Base-by-base conservation (phyloP, 2,113 vertebrate genomes). In the Leptobrachium ailaonicum region DNA sequence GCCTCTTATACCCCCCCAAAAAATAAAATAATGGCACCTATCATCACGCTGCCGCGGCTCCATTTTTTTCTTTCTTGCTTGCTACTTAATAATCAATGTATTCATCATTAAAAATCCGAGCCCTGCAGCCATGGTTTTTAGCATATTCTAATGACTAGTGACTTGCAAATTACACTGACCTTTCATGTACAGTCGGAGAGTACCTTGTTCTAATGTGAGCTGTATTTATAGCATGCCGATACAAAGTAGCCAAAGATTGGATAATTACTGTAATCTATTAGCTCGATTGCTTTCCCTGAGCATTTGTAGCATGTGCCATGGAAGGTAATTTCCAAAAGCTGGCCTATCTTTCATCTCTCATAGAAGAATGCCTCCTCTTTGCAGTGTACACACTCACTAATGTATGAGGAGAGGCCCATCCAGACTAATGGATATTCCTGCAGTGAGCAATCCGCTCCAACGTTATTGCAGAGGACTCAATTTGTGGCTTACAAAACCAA, bases 81-180 rank as follows among this genome's bases (percentile, higher is more conserved):
- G 92, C 94, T 96, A 95, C 93, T 95, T 94, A 94, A 95, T 94
- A 94, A 97, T 95, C 95, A 96, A 95, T 93, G 90, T 92, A 95
- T 93, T 94, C 94, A 95, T 95, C 95, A 96, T 96, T 96, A 95
- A 95, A 95, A 60, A 60, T 90, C 90, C 89, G 89, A 94, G 93
- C 94, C 95, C 95, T 85, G 87, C 93, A 94, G 95, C 95, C 86
- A 95, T 89, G 92, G 92, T 90, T 93, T 93, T 94, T 95, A 95
- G 94, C 94, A 95, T 94, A 96, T 96, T 96, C 95, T 96, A 97
- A 96, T 96, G 95, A 94, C 91, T 92, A 93, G 91, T 85, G 84
- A 90, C 94, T 95, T 92, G 94, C 92, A 95, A 98, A 96, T 95
- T 95, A 94, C 92, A 94, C 92, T 95, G 95, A 93, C 95, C 96